These are phyloP conservation scores for Thereva nobilitata DNA, from an alignment of 2,888 invertebrate genomes.

Conservation along the genomic window DNA sequence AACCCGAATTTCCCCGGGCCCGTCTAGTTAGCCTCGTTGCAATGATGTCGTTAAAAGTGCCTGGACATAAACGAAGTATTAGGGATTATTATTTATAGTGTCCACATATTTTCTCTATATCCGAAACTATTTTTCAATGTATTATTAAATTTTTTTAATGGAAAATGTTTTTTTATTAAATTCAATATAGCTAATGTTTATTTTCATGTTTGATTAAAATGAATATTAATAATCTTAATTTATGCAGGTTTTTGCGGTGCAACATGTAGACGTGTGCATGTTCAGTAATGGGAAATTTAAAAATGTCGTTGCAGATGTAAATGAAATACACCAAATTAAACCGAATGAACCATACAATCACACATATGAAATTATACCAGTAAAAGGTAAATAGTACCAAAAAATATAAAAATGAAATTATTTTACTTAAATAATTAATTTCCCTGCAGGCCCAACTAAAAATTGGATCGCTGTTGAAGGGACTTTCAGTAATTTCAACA, in stretches of 20 bases:
- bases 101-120: too few species aligned
- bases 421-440: slow-evolving; percentile 1
- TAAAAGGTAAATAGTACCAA: slow-evolving; percentile 58
- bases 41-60: too few species aligned
- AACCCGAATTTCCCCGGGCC: too few species aligned
- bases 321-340: slow-evolving; percentile 67
- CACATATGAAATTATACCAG: slow-evolving; percentile 68
- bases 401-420: slow-evolving; percentile 18
- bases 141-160: background rate
- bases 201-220: background rate
- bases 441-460: slow-evolving; percentile 68
- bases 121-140: background rate
- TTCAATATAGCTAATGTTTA: background rate
- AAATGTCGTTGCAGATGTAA: slow-evolving; percentile 70
- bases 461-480: slow-evolving; percentile 87
- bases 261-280: slow-evolving; percentile 89
- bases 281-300: slow-evolving; percentile 91
- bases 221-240: background rate
- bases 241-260: slow-evolving; percentile 75
- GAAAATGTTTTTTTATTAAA: background rate
- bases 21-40: too few species aligned
- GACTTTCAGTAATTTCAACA: slow-evolving; percentile 56
- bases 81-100: too few species aligned
- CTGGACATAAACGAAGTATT: too few species aligned
- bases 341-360: slow-evolving; percentile 66